These are phyloP conservation scores for Pipa parva DNA, from an alignment of 2,113 vertebrate genomes.

Conservation along the genomic window DNA sequence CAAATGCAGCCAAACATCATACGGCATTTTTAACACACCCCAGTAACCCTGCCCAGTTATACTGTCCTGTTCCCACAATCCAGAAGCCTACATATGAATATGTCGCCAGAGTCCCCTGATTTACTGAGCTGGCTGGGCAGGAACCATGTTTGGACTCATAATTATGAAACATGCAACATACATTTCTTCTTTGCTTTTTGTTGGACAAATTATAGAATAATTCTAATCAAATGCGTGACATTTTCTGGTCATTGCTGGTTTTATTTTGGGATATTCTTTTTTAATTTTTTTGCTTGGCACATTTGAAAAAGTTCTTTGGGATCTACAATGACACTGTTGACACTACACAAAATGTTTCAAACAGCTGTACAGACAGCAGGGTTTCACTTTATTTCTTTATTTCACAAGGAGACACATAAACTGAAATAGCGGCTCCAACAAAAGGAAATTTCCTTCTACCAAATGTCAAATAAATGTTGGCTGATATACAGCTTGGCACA, in stretches of 20 bases:
- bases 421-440: constrained; percentile 27
- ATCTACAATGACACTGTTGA: constrained; percentile 26
- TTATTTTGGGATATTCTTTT: constrained; percentile 22
- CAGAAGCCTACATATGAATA: too few species aligned
- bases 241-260: constrained; percentile 9
- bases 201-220: neutral
- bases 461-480: constrained; percentile 44
- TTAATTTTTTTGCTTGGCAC: constrained; percentile 20
- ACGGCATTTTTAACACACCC: too few species aligned
- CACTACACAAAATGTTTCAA: constrained; percentile 12
- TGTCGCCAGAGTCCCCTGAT: too few species aligned
- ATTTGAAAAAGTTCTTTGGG: neutral
- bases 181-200: too few species aligned
- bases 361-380: neutral
- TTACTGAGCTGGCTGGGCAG: too few species aligned
- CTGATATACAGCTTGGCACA: constrained; percentile 49
- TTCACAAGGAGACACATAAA: constrained; percentile 34
- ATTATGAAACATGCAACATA: too few species aligned
- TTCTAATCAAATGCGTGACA: neutral
- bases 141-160: too few species aligned
- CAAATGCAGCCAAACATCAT: too few species aligned
- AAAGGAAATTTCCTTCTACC: constrained; percentile 38
- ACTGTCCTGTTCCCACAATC: too few species aligned
- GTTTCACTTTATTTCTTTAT: constrained; percentile 21
- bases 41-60: too few species aligned